These are phyloP conservation scores for Apogon talboti DNA, from an alignment of 2,797 vertebrate species.

Conservation along the genomic window DNA sequence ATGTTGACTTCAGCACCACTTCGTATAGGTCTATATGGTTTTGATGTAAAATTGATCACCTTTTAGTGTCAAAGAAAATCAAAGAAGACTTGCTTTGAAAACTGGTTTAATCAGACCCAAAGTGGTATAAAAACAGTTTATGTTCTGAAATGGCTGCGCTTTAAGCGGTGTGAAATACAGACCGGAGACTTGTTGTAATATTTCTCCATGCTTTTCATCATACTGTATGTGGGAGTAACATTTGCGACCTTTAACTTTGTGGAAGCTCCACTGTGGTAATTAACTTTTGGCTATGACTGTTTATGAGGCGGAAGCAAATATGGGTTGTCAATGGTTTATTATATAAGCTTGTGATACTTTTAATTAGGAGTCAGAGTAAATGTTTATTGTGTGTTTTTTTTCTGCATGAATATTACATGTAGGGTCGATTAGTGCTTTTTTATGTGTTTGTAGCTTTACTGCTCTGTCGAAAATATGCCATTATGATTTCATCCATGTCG, in stretches of 20 bases:
- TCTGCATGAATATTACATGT: slow-evolving; percentile 24
- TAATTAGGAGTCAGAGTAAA: slow-evolving; percentile 52
- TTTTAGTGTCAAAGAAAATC: neutral
- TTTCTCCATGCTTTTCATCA: slow-evolving; percentile 1
- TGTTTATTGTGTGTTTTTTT: slow-evolving; percentile 42
- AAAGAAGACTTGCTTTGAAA: too few species aligned
- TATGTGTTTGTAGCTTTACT: neutral
- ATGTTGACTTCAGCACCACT: slow-evolving; percentile 29
- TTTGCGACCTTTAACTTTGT: slow-evolving; percentile 31
- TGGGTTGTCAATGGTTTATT: slow-evolving; percentile 26
- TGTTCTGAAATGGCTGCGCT: neutral
- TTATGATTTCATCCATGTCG: neutral
- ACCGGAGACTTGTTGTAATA: neutral
- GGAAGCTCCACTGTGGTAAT: slow-evolving; percentile 45
- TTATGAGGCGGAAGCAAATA: slow-evolving; percentile 50
- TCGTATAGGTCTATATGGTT: slow-evolving; percentile 1
- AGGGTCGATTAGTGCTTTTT: slow-evolving; percentile 25
- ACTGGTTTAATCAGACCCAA: neutral
- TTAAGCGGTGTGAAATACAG: too few species aligned
- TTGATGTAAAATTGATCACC: slow-evolving; percentile 3
- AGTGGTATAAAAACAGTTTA: neutral
- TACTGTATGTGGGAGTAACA: slow-evolving; percentile 19
- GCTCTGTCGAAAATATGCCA: neutral
- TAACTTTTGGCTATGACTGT: slow-evolving; percentile 34
- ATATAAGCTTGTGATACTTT: slow-evolving; percentile 17